These are phyloP conservation scores for Coleophora deauratella DNA, from an alignment of 2,888 invertebrate species.

Conservation along the genomic window DNA sequence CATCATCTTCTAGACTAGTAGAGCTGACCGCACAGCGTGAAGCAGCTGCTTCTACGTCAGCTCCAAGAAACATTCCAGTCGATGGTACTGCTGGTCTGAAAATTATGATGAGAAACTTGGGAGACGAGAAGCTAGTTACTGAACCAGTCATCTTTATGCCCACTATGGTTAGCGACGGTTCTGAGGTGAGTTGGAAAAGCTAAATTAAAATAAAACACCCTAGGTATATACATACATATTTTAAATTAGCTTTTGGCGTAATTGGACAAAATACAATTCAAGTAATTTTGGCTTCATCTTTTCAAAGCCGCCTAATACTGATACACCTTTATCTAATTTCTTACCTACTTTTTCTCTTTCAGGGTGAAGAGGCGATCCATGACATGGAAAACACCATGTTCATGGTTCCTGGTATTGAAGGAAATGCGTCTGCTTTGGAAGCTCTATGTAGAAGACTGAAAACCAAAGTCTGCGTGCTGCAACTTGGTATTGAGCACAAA, in stretches of 20 bases:
- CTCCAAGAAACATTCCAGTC: constrained; percentile 22
- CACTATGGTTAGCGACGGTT: constrained; percentile 64
- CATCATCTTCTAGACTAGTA: constrained; percentile 41
- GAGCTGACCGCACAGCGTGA: constrained; percentile 69
- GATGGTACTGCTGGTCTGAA: constrained; percentile 64
- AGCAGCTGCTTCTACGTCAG: constrained; percentile 50
- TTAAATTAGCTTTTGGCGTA: too few relatives aligned
- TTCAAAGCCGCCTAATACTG: too few relatives aligned
- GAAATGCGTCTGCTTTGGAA: constrained; percentile 70
- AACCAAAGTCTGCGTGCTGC: constrained; percentile 68
- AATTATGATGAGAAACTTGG: constrained; percentile 75
- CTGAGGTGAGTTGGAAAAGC: constrained; percentile 39
- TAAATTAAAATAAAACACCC: too few relatives aligned
- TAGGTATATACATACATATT: too few relatives aligned
- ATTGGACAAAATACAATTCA: too few relatives aligned
- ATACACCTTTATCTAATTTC: too few relatives aligned
- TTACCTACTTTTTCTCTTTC: constrained; percentile 20
- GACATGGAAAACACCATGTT: constrained; percentile 67
- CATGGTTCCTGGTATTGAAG: constrained; percentile 81
- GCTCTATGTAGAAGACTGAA: constrained; percentile 65
- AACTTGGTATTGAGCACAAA: constrained; percentile 57
- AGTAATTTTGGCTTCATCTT: too few relatives aligned
- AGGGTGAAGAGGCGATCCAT: constrained; percentile 59
- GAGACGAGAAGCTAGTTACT: constrained; percentile 71
- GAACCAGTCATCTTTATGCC: constrained; percentile 71